These are phyloP conservation scores for Archocentrus centrarchus DNA, from an alignment of 2,113 vertebrate species.

Conservation along the genomic window DNA sequence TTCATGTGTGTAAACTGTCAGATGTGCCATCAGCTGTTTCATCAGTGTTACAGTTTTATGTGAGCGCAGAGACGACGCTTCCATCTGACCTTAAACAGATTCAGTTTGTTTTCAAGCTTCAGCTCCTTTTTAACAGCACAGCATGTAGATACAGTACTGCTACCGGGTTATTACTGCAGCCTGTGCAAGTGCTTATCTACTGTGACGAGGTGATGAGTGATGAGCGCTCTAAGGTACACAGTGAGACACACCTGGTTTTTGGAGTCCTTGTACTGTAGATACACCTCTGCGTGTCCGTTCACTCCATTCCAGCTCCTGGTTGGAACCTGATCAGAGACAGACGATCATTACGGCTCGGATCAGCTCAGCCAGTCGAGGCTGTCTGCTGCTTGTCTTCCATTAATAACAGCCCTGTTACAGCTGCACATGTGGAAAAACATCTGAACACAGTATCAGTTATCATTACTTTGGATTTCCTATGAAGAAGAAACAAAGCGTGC, in stretches of 20 bases:
- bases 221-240: not conserved
- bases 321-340: slow-evolving; percentile 42
- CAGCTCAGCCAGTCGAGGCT: no score
- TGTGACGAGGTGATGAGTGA: not conserved
- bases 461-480: no score
- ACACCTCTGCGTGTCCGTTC: slow-evolving; percentile 70
- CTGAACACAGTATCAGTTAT: no score
- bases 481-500: slow-evolving; percentile 22
- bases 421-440: no score
- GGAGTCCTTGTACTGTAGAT: slow-evolving; percentile 72
- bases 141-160: not conserved
- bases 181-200: no score
- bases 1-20: not conserved
- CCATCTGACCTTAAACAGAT: no score
- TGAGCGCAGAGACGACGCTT: no score
- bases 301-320: slow-evolving; percentile 55
- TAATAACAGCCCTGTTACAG: no score
- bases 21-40: no score
- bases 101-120: no score
- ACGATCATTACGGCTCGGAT: not conserved
- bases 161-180: not conserved
- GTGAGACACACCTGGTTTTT: slow-evolving; percentile 67
- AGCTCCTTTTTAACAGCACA: not conserved
- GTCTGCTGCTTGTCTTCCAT: no score
- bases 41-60: no score